A percentile compares a stretch with the other conserved stretches of the same genome.
Conservation (phyloP, 2,113 vertebrate genomes). For the Sclerurus mexicanus region DNA sequence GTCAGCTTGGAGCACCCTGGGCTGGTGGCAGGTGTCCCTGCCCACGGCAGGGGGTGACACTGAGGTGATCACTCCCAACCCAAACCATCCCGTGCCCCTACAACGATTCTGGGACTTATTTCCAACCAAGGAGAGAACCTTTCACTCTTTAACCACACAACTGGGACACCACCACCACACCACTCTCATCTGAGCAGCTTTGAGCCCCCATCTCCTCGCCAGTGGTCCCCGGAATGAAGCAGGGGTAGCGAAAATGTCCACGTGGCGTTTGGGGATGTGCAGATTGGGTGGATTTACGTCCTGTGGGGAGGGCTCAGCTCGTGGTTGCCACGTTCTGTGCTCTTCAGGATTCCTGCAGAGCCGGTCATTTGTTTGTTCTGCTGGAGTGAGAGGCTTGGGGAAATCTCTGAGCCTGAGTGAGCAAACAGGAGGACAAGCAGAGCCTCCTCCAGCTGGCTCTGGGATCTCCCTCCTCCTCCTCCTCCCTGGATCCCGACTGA, state of each 20-base stretch:
- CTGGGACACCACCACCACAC: too few species aligned
- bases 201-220: neutral
- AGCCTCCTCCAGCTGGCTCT: neutral
- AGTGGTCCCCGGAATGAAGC: neutral
- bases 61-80: neutral
- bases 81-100: neutral
- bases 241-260: accelerated
- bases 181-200: accelerated
- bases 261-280: accelerated
- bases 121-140: neutral
- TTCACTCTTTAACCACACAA: neutral
- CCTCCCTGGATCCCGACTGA: accelerated
- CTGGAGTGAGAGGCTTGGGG: neutral
- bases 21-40: neutral
- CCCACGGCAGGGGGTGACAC: neutral
- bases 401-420: neutral
- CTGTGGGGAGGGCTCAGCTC: neutral
- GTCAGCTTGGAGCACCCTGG: neutral
- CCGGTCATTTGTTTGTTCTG: neutral
- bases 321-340: neutral
- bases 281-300: neutral
- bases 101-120: neutral
- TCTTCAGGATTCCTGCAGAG: neutral
- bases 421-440: neutral
- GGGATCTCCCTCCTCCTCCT: neutral